These are phyloP conservation scores for Paelopatides confundens DNA, from an alignment of 53 echinoderm and acorn worm genomes.

Conservation along the genomic window DNA sequence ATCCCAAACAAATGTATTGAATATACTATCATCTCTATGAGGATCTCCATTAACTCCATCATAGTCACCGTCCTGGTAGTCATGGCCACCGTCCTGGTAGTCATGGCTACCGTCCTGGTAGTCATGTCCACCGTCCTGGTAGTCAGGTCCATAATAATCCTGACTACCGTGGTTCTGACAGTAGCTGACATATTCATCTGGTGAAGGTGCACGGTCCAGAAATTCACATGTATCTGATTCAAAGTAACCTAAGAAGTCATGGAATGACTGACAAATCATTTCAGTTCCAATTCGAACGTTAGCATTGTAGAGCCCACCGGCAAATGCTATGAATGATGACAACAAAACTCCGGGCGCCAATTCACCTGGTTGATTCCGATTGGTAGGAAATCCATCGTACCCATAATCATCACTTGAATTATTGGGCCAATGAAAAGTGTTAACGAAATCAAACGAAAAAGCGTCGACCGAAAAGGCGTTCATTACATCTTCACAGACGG, in stretches of 20 bases:
- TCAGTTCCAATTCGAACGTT: neutral
- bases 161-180: neutral
- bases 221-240: slow-evolving; percentile 4
- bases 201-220: neutral
- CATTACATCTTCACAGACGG: neutral
- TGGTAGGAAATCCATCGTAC: neutral
- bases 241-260: neutral
- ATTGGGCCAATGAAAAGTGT: neutral
- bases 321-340: neutral
- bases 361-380: neutral
- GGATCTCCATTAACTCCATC: neutral
- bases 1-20: neutral
- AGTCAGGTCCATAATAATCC: neutral
- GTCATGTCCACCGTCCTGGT: neutral
- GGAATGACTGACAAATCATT: slow-evolving; percentile 8
- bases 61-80: neutral
- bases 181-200: neutral
- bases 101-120: neutral
- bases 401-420: neutral
- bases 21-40: neutral
- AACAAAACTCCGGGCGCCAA: neutral
- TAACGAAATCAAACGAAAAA: neutral
- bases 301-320: slow-evolving; percentile 29
- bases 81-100: neutral
- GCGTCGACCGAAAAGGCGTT: neutral